Evolutionary conservation across 1,140 invertebrate genomes (phyloP).

Genomic region (Akabosia matsudoensis): DNA sequence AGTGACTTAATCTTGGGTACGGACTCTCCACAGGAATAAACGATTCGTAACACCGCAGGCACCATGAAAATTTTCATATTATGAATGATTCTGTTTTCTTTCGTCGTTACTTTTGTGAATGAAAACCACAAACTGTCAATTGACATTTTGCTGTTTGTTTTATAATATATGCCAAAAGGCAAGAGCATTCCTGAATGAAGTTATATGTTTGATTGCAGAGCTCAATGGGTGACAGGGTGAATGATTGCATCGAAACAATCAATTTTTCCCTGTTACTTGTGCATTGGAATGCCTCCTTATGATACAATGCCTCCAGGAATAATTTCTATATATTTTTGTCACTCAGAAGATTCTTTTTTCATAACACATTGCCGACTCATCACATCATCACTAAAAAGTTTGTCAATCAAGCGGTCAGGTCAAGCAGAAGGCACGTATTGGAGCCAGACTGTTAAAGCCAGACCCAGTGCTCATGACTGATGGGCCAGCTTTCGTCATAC

Average conservation of each 20-base stretch:
- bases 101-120: neutral
- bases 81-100: too few species aligned
- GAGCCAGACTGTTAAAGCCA: too few species aligned
- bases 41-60: too few species aligned
- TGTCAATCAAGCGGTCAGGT: constrained; percentile 1
- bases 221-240: neutral
- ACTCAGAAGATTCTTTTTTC: neutral
- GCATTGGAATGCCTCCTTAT: neutral
- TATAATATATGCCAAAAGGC: neutral
- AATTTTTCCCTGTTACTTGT: constrained; percentile 5
- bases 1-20: neutral
- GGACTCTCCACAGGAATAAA: neutral
- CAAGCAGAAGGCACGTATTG: neutral
- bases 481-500: neutral
- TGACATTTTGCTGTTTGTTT: neutral
- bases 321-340: neutral
- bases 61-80: too few species aligned
- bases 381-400: neutral
- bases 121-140: too few species aligned
- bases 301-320: neutral
- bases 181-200: neutral
- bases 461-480: neutral
- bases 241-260: neutral
- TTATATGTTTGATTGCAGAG: neutral
- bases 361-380: constrained; percentile 10